Conservation (phyloP, 2,797 vertebrate genomes). For the Chaunax sp. region DNA sequence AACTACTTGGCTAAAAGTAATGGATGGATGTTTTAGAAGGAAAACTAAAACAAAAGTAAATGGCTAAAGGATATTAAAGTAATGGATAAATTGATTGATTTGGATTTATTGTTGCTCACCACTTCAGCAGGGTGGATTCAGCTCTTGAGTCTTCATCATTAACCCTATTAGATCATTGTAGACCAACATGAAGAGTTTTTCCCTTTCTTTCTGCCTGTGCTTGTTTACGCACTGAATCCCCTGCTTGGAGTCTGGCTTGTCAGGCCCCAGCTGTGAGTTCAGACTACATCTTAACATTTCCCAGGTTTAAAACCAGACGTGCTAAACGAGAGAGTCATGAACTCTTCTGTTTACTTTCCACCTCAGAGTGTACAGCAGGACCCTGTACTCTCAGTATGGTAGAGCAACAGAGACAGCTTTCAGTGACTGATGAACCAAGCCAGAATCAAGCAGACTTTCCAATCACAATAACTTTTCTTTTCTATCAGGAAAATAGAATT, state of each 20-base stretch:
- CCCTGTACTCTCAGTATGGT: conserved; percentile 4
- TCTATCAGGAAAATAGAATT: conserved; percentile 11
- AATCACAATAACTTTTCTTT: conserved; percentile 8
- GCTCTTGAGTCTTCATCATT: neutral
- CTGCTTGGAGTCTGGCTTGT: conserved; percentile 18
- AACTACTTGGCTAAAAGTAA: neutral
- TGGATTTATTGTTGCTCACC: neutral
- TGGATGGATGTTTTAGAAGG: neutral
- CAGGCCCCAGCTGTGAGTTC: conserved; percentile 21
- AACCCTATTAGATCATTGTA: neutral
- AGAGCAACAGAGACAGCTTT: conserved; percentile 17
- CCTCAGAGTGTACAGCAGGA: conserved; percentile 11
- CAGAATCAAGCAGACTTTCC: neutral
- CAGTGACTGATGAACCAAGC: conserved; percentile 6
- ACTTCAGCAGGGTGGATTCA: neutral
- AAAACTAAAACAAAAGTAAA: neutral
- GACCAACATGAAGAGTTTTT: neutral
- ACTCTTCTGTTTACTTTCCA: conserved; percentile 41
- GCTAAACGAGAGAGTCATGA: conserved; percentile 25
- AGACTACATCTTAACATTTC: conserved; percentile 17
- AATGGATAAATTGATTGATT: no score
- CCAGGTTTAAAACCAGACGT: conserved; percentile 31
- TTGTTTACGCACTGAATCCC: conserved; percentile 13
- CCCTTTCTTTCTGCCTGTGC: conserved; percentile 7
- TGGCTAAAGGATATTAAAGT: neutral